Base-by-base conservation (phyloP, 2,797 vertebrate species). In the Lepilemur septentrionalis region DNA sequence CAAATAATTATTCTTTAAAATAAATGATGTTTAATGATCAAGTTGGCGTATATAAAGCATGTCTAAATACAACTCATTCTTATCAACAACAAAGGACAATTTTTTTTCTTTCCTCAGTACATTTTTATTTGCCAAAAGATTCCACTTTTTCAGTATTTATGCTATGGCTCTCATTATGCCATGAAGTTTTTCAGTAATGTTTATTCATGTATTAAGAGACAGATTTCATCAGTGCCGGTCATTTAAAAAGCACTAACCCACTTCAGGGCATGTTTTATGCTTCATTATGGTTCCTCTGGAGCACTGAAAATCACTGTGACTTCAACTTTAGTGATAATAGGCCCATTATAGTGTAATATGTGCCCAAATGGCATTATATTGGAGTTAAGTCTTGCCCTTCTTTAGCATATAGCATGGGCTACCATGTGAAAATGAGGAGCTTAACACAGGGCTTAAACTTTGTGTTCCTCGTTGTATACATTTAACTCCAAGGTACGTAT, bases 211-310 rank as follows among this genome's bases (percentile, higher is more conserved):
- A 93, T 86, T 93, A 78, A 70, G 75, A 92, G 63, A 91, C 35
- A n/a, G 41, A 94, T 95, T 97, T 94, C 41, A 93, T 25, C 69
- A 57, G 30, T 75, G 73, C 38, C 87, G 76, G n/a, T 79, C 6
- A 92, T 78, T 93, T 93, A 86, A 70, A 95, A 93, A 93, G 7
- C 75, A 91, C 25, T 35, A 70, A 79, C 20, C 23, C 13, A 82
- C 55, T 76, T 18, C 15, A 87, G 57, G 57, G 48, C 48, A 75
- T 69, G 57, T 72, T 69, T 82, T 72, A 59, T 90, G 38, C n/a
- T 92, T 96, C 83, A 69, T 69, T 95, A 82, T 55, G 67, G 32
- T 69, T 89, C 57, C 83, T 93, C 18, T 59, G 72, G 70, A 69
- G 38, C 76, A 75, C 46, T 82, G 70, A 32, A 70, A 94, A 94